A percentile compares a stretch with the other conserved stretches of the same genome.
Evolutionary conservation across 2,888 invertebrate species (phyloP).

Genomic region (Petrophora chlorosata): DNA sequence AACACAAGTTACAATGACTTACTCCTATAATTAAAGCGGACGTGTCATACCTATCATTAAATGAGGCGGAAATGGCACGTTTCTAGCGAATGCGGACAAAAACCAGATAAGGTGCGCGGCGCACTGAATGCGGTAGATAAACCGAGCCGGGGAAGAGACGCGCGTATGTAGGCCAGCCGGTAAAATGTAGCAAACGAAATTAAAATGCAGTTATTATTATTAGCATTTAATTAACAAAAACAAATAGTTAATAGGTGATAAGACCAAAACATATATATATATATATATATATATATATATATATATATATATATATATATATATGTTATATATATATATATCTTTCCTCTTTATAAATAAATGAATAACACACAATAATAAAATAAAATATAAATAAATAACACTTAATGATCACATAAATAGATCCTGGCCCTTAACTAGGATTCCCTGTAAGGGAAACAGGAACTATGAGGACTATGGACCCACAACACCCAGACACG

Average conservation of each 20-base stretch:
- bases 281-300: too few species aligned
- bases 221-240: neutral
- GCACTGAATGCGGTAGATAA: slow-evolving; percentile 10
- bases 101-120: slow-evolving; percentile 16
- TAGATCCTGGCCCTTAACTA: too few species aligned
- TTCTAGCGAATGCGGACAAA: slow-evolving; percentile 29
- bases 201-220: neutral
- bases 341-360: too few species aligned
- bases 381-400: too few species aligned
- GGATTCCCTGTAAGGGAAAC: too few species aligned
- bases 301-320: too few species aligned
- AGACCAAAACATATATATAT: too few species aligned
- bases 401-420: too few species aligned
- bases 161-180: neutral
- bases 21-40: slow-evolving; percentile 37
- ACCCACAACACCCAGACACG: too few species aligned
- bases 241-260: neutral
- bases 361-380: too few species aligned
- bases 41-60: slow-evolving; percentile 46
- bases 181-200: neutral
- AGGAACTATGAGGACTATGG: too few species aligned
- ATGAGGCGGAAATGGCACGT: slow-evolving; percentile 43
- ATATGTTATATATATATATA: too few species aligned
- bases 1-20: slow-evolving; percentile 3
- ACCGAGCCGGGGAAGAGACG: neutral